Conservation (phyloP, 1,140 invertebrate genomes). For the Chionoecetes opilio region DNA sequence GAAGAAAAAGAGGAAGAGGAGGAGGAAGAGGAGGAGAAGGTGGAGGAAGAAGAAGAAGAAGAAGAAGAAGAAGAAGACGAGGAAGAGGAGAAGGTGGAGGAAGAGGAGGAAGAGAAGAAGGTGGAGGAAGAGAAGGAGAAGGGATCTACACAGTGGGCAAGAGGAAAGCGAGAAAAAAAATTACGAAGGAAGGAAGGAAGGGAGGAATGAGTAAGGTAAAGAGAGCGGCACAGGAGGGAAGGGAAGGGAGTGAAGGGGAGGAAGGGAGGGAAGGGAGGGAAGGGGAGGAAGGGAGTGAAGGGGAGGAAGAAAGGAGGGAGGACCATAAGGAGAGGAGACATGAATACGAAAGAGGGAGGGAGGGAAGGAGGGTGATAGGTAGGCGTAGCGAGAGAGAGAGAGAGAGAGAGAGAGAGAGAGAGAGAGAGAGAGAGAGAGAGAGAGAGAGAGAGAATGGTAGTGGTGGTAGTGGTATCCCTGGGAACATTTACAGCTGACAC, state of each 20-base stretch:
- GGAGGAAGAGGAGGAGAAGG: too few species aligned
- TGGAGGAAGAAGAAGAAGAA: too few species aligned
- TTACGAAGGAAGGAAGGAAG: too few species aligned
- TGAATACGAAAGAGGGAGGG: too few species aligned
- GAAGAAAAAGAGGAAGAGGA: not conserved
- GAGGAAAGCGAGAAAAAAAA: too few species aligned
- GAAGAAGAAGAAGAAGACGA: not conserved
- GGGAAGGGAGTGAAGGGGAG: not conserved
- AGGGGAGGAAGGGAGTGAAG: not conserved
- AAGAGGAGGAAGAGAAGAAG: not conserved
- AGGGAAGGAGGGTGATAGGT: too few species aligned
- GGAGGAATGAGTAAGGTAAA: too few species aligned
- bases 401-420: slow-evolving; percentile 8
- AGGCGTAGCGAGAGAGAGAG: not conserved
- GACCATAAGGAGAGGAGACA: not conserved
- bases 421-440: not conserved
- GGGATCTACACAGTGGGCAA: too few species aligned
- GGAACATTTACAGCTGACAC: not conserved
- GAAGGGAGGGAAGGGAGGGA: not conserved
- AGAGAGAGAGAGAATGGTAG: not conserved
- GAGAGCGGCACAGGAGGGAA: not conserved
- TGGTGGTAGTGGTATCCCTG: not conserved
- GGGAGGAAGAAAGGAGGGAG: not conserved
- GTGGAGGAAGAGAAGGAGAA: not conserved
- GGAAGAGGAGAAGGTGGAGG: not conserved